Percentiles rank a stretch among this genome's conserved stretches.
Evolutionary conservation across 1,140 invertebrate species (phyloP).

Genomic region (Drosophila virilis): DNA sequence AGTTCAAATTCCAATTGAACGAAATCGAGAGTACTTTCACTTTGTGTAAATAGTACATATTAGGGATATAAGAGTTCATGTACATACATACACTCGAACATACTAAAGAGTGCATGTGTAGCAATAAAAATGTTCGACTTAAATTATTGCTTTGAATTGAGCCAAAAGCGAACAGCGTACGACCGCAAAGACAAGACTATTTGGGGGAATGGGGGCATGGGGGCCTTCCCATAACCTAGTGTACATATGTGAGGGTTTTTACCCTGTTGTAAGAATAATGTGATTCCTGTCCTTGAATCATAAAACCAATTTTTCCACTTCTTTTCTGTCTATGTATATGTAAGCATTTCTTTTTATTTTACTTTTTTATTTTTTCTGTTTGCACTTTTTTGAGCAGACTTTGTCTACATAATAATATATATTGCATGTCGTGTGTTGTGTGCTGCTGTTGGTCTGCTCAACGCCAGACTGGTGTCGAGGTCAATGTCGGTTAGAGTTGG

Average conservation of each 20-base stretch:
- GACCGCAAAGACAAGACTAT: slow-evolving; percentile 61
- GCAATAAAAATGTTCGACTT: slow-evolving; percentile 82
- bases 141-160: slow-evolving; percentile 78
- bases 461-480: slow-evolving; percentile 64
- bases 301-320: slow-evolving; percentile 81
- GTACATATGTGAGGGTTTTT: slow-evolving; percentile 49
- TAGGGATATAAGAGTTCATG: not conserved
- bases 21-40: slow-evolving; percentile 76
- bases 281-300: slow-evolving; percentile 83
- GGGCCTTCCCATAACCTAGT: slow-evolving; percentile 61
- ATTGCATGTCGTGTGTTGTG: slow-evolving; percentile 70
- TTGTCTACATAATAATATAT: slow-evolving; percentile 82
- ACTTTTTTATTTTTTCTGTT: slow-evolving; percentile 67
- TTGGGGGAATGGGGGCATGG: slow-evolving; percentile 20
- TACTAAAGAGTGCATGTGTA: slow-evolving; percentile 64
- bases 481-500: slow-evolving; percentile 38
- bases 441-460: slow-evolving; percentile 63
- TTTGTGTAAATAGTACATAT: slow-evolving; percentile 27
- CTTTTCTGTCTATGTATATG: slow-evolving; percentile 56
- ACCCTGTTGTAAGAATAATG: slow-evolving; percentile 79
- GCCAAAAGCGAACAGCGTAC: slow-evolving; percentile 58
- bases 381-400: slow-evolving; percentile 79
- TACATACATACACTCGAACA: slow-evolving; percentile 16
- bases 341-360: slow-evolving; percentile 58
- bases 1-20: slow-evolving; percentile 79